phyloP scores from a whole-genome alignment of 2,888 invertebrate species.

The Thecophora atra region DNA sequence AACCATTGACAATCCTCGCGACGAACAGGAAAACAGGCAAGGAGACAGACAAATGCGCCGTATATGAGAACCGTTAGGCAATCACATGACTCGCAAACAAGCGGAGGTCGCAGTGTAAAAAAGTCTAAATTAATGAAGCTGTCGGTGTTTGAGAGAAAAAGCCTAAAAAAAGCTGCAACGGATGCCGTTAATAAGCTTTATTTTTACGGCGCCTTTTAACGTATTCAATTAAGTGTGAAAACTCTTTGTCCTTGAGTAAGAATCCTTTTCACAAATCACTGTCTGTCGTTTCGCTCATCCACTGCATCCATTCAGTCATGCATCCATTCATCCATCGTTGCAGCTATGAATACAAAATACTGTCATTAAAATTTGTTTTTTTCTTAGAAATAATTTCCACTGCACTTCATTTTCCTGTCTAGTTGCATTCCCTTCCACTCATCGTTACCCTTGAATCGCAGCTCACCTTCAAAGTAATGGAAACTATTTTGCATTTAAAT shows the following conservation, averaged over 20 bases:
- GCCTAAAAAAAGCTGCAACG: neutral
- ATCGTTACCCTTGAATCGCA: neutral
- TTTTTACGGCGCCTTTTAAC: neutral
- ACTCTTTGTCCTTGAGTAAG: neutral
- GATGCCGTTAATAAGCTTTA: conserved; percentile 10
- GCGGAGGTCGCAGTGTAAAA: neutral
- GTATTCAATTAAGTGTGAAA: neutral
- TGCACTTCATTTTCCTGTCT: neutral
- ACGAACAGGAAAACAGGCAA: neutral
- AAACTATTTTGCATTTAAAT: conserved; percentile 30
- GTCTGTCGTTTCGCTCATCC: neutral
- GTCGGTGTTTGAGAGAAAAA: neutral
- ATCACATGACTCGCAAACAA: neutral
- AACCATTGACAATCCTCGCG: conserved; percentile 17
- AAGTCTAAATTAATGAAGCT: conserved; percentile 11
- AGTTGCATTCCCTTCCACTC: neutral
- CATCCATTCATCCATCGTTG: neutral
- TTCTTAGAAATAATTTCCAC: neutral
- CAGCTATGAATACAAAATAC: neutral
- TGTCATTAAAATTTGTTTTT: conserved; percentile 10
- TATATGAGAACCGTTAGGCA: neutral
- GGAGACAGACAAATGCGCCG: neutral
- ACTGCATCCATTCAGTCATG: neutral
- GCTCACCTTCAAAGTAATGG: neutral
- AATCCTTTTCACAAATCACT: too few relatives aligned